Evolutionary conservation across 2,797 vertebrate species (phyloP).

Genomic region (Artibeus lituratus): DNA sequence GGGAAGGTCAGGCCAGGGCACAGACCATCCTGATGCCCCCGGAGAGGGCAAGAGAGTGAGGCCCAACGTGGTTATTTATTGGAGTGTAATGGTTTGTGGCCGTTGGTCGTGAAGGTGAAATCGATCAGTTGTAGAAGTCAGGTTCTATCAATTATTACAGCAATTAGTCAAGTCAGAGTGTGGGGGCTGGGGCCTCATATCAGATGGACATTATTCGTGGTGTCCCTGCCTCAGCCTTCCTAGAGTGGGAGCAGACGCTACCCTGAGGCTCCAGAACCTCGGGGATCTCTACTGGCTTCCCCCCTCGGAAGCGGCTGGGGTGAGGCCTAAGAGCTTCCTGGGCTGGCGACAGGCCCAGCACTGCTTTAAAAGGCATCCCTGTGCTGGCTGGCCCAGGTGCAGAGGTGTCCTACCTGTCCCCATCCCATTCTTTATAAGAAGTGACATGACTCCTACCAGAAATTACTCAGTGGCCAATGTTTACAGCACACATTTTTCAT

Average conservation of each 20-base stretch:
- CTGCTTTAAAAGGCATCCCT: neutral
- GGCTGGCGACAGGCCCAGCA: neutral
- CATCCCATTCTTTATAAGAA: constrained; percentile 64
- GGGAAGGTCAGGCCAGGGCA: constrained; percentile 80
- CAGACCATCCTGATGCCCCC: constrained; percentile 59
- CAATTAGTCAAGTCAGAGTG: constrained; percentile 89
- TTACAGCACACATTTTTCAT: constrained; percentile 84
- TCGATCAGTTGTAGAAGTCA: constrained; percentile 88
- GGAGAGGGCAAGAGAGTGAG: constrained; percentile 73
- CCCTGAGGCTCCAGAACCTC: constrained; percentile 64
- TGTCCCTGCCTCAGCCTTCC: constrained; percentile 1
- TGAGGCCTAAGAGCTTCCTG: neutral
- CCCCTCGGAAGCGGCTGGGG: neutral
- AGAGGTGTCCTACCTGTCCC: constrained; percentile 73
- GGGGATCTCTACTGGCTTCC: constrained; percentile 14
- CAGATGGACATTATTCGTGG: constrained; percentile 72
- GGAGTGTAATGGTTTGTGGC: constrained; percentile 88
- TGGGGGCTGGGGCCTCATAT: constrained; percentile 79
- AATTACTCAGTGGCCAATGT: constrained; percentile 77
- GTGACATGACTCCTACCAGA: constrained; percentile 72
- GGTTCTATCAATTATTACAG: constrained; percentile 93
- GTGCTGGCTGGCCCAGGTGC: constrained; percentile 16
- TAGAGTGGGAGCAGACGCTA: constrained; percentile 33
- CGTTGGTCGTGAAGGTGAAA: constrained; percentile 82
- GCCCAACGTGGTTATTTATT: constrained; percentile 81